Percentiles rank a stretch among this genome's conserved stretches.
Evolutionary conservation across 53 echinoderm and acorn worm species (phyloP).

Genomic region (Echinarachnius parma): DNA sequence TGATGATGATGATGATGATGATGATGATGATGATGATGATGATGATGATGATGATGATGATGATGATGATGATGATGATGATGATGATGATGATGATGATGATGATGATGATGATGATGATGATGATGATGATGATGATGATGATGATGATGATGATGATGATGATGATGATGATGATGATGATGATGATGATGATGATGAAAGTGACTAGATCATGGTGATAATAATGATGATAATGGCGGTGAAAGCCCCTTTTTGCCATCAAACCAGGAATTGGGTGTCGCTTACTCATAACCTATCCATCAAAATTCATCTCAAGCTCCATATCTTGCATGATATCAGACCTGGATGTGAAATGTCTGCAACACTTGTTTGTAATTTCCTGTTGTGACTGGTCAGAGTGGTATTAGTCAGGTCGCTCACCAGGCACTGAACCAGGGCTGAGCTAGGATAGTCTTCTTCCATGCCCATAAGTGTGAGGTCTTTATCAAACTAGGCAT

Average conservation of each 20-base stretch:
- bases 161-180: slow-evolving; percentile 7
- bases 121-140: slow-evolving; percentile 17
- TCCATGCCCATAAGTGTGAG: too few relatives aligned
- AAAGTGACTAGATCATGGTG: background rate
- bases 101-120: slow-evolving; percentile 11
- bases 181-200: slow-evolving; percentile 11
- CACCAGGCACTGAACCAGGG: too few relatives aligned
- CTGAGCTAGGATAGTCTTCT: too few relatives aligned
- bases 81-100: background rate
- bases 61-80: background rate
- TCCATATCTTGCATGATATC: too few relatives aligned
- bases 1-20: background rate
- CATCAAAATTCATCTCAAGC: too few relatives aligned
- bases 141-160: background rate
- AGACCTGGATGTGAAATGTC: too few relatives aligned
- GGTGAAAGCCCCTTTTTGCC: background rate
- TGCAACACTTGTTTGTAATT: too few relatives aligned
- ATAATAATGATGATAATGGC: background rate
- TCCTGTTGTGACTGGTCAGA: too few relatives aligned
- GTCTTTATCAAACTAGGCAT: too few relatives aligned
- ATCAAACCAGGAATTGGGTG: background rate
- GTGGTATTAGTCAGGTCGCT: too few relatives aligned
- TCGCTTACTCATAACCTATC: too few relatives aligned
- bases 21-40: background rate
- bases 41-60: background rate